These are phyloP conservation scores for Bruchidius siliquastri DNA, from an alignment of 2,888 invertebrate species.

Conservation along the genomic window DNA sequence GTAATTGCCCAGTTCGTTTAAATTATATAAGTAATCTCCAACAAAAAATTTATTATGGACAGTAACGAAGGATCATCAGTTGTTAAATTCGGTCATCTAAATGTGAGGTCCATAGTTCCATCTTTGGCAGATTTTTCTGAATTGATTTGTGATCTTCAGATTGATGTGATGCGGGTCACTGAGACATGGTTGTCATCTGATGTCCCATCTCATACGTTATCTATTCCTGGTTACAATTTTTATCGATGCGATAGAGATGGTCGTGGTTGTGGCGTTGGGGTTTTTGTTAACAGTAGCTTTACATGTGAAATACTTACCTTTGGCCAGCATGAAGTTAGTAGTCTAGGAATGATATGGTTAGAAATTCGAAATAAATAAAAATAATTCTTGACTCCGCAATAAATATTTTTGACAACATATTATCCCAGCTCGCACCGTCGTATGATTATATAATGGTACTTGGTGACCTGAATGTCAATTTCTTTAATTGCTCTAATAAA, in stretches of 20 bases:
- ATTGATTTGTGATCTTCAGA: too few relatives aligned
- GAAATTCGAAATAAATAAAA: too few relatives aligned
- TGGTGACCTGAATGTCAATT: constrained; percentile 2
- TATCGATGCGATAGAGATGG: background rate
- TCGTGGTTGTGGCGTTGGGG: background rate
- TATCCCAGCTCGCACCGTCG: background rate
- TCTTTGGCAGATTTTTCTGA: too few relatives aligned
- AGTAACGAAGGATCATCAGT: too few relatives aligned
- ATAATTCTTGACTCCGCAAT: background rate
- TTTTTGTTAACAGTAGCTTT: background rate
- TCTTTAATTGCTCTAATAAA: too few relatives aligned
- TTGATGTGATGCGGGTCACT: constrained; percentile 3
- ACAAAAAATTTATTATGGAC: too few relatives aligned
- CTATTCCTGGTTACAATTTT: constrained; percentile 3
- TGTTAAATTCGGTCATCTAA: too few relatives aligned
- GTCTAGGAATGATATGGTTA: too few relatives aligned
- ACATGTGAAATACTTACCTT: background rate
- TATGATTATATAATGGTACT: constrained; percentile 1
- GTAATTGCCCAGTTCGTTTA: too few relatives aligned
- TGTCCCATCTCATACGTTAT: background rate
- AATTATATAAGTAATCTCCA: too few relatives aligned
- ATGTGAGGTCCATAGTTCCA: too few relatives aligned
- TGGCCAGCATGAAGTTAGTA: background rate
- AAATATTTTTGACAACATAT: constrained; percentile 3
- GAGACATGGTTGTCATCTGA: constrained; percentile 3